Evolutionary conservation across 2,888 invertebrate genomes (phyloP), one percentile per base, ranked within the genome.

Genomic region (Eilema sororculum): DNA sequence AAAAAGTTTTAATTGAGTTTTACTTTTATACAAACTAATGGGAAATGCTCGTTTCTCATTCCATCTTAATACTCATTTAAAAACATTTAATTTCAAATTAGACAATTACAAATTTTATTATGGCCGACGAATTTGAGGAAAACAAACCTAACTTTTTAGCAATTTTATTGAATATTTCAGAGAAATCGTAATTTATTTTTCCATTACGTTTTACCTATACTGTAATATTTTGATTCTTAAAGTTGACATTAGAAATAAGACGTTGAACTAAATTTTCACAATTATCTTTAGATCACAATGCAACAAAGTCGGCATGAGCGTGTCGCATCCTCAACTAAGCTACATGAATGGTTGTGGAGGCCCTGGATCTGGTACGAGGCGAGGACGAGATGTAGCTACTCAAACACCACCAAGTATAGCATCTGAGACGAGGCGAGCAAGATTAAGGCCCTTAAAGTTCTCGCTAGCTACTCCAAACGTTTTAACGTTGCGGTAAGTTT

Each of bases 341-440:
- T 97, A 96, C 87, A 95, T 96, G 89, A 96, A 96, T 85, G 96
- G 96, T 76, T 95, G 95, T 60, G 87, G 87, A 3, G 87, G 89
- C 0, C 78, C 80, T 0, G 86, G 82, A 12, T 81, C 86, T 2
- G 67, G 52, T 57, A 12, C 84, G 22, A 88, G 91, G 62, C 87
- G 93, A 65, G 96, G 95, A 8, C 94, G 96, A 75, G 97, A 97
- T 86, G 97, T 97, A 75, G 96, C 96, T 59, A 98, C 97, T 10
- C 97, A 97, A 93, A 97, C 97, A 2, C 97, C 97, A 1, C 96
- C 96, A 65, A 97, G 96, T 89, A 97, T 97, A 78, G 96, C 96
- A 2, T 96, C 96, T n/a, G 97, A 97, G 87, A 97, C 97, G 10
- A 89, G 93, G 68, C 80, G 94, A 64, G 94, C 91, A 0, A 87